Percentiles rank a stretch among this genome's conserved stretches.
These are phyloP conservation scores for Crax fasciolata DNA, from an alignment of 2,797 vertebrate species.

Conservation along the genomic window DNA sequence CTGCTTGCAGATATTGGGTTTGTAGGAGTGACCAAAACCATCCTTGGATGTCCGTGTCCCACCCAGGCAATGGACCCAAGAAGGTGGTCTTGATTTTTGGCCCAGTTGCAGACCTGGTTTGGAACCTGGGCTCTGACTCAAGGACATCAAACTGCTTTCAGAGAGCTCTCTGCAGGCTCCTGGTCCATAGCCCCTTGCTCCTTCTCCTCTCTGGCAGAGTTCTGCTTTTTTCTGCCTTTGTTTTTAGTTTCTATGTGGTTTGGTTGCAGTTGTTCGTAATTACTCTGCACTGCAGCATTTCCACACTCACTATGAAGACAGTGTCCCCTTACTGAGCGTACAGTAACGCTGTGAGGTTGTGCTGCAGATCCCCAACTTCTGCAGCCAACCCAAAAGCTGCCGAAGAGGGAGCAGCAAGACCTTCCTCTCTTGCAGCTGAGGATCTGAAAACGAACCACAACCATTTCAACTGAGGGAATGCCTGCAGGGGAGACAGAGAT, in stretches of 20 bases:
- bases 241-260: not conserved
- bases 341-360: not conserved
- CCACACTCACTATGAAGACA: not conserved
- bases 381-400: not conserved
- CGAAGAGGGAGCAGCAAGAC: not conserved
- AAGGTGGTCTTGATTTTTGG: not conserved
- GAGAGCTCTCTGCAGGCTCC: not conserved
- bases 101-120: not conserved
- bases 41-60: not conserved
- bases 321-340: not conserved
- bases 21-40: not conserved
- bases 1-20: not conserved
- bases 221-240: not conserved
- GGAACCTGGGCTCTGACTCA: not conserved
- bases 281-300: slow-evolving; percentile 70
- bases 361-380: slow-evolving; percentile 38
- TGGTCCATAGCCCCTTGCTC: not conserved
- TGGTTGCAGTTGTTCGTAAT: slow-evolving; percentile 1
- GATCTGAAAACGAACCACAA: not conserved
- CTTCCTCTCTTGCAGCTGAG: not conserved
- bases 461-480: not conserved
- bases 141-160: not conserved
- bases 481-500: not conserved
- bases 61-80: not conserved
- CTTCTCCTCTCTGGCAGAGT: not conserved